phyloP scores from a whole-genome alignment of 1,140 invertebrate genomes.

The Drosophila chauvacae region DNA sequence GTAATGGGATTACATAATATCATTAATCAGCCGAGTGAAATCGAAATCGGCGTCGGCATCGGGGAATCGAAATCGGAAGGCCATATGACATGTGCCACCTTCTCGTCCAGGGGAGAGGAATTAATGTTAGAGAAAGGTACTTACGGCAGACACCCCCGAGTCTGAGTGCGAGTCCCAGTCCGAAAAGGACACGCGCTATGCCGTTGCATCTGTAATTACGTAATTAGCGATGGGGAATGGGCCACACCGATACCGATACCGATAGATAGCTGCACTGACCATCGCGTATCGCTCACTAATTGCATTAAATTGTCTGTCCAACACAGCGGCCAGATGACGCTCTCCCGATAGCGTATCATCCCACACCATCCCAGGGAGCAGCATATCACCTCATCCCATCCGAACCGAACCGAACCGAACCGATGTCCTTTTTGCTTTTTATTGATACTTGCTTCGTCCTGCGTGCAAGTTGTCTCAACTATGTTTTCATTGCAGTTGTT shows the following conservation, averaged over 20 bases:
- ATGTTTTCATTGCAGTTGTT: background rate
- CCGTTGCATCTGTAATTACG: constrained; percentile 65
- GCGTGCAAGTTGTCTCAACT: constrained; percentile 58
- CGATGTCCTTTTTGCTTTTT: constrained; percentile 47
- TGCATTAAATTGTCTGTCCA: constrained; percentile 73
- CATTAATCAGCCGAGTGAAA: constrained; percentile 76
- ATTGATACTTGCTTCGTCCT: constrained; percentile 63
- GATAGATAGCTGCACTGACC: constrained; percentile 28
- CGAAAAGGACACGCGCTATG: constrained; percentile 60
- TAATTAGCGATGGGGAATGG: constrained; percentile 56
- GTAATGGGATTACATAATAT: constrained; percentile 78
- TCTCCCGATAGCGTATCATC: constrained; percentile 17
- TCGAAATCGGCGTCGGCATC: constrained; percentile 25
- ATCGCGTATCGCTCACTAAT: constrained; percentile 72
- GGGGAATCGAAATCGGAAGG: constrained; percentile 11
- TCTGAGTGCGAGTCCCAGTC: background rate
- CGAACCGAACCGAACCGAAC: background rate
- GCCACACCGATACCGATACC: constrained; percentile 17
- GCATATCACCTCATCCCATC: constrained; percentile 12
- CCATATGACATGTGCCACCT: constrained; percentile 61
- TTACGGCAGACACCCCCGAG: constrained; percentile 2
- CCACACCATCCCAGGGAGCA: constrained; percentile 1
- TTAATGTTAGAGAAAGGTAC: constrained; percentile 7
- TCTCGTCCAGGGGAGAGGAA: background rate
- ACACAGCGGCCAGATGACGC: constrained; percentile 65